A percentile compares a stretch with the other conserved stretches of the same genome.
Evolutionary conservation across 1,140 invertebrate species (phyloP).

Genomic region (Drosophila obscura): DNA sequence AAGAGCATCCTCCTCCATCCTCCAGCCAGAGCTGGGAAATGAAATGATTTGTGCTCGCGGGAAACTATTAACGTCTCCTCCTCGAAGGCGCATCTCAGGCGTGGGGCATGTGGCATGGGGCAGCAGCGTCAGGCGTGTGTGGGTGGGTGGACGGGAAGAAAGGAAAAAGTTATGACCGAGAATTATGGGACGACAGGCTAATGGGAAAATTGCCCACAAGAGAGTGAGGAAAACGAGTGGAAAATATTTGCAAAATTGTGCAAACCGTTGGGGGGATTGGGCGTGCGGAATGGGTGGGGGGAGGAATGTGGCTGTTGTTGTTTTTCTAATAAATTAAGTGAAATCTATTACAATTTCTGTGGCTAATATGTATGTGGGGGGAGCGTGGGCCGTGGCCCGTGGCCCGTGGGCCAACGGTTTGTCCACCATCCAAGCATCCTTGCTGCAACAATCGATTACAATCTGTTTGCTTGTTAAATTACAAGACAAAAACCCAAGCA

Average conservation of each 20-base stretch:
- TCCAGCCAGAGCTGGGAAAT: slow-evolving; percentile 19
- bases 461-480: slow-evolving; percentile 78
- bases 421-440: slow-evolving; percentile 19
- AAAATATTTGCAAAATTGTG: slow-evolving; percentile 51
- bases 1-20: slow-evolving; percentile 10
- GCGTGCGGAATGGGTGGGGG: no score
- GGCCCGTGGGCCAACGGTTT: slow-evolving; percentile 37
- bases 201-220: slow-evolving; percentile 39
- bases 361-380: slow-evolving; percentile 59
- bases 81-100: slow-evolving; percentile 51
- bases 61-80: slow-evolving; percentile 62
- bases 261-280: slow-evolving; percentile 35
- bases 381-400: slow-evolving; percentile 47
- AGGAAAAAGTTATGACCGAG: slow-evolving; percentile 53
- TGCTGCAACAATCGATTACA: slow-evolving; percentile 72
- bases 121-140: slow-evolving; percentile 39
- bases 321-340: slow-evolving; percentile 73
- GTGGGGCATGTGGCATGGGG: no score
- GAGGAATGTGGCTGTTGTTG: slow-evolving; percentile 3
- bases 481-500: slow-evolving; percentile 58
- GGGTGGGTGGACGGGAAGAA: slow-evolving; percentile 4
- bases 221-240: not conserved
- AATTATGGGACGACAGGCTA: slow-evolving; percentile 72
- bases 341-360: slow-evolving; percentile 74
- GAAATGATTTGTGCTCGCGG: slow-evolving; percentile 53